Evolutionary conservation across 1,140 invertebrate genomes (phyloP), one percentile per base, ranked within the genome.

Genomic region (Anoplophora glabripennis): DNA sequence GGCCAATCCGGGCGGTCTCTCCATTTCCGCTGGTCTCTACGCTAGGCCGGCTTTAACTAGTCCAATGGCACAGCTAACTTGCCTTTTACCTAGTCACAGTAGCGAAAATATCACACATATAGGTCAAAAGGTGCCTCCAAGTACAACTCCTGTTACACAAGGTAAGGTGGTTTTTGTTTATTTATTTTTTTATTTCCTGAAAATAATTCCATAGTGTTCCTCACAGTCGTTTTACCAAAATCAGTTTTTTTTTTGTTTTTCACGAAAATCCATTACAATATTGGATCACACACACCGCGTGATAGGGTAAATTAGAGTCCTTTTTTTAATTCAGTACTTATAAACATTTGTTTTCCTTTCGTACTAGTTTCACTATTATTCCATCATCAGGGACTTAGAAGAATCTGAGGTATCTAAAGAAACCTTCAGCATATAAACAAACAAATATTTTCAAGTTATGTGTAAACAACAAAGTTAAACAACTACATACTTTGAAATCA

Each of bases 1-100:
- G 76, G 77, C 81, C 81, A 10, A 70, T 84, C 83, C 84, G 46
- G 81, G 81, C 34, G 74, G 77, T 11, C 65, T 82, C 9, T 80
- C 78, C 5, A 74, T 79, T 4, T 79, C 83, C 1, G 81, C 81
- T 14, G 79, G 79, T 1, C 76, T 83, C 17, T 84, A 83, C 69
- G 76, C 77, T 7, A 73, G 81, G 12, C 74, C 81, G 7, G 75
- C 80, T 0, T 75, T 83, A 59, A 80, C 80, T 36, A 90, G 88
- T 72, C 88, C 88, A 3, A 87, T 90, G 83, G 83, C 86, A 53
- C 87, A 89, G 75, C 68, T 89, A 60, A 88, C 86, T 28, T 89
- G 86, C 67, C 74, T 90, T n/a, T 69, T 79, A 72, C 70, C 73
- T 11, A 75, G 68, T 56, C 73, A 76, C 60, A 67, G 57, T 61